A percentile compares a stretch with the other conserved stretches of the same genome.
Evolutionary conservation across 2,113 vertebrate species (phyloP).

Genomic region (Morphnarchus princeps): DNA sequence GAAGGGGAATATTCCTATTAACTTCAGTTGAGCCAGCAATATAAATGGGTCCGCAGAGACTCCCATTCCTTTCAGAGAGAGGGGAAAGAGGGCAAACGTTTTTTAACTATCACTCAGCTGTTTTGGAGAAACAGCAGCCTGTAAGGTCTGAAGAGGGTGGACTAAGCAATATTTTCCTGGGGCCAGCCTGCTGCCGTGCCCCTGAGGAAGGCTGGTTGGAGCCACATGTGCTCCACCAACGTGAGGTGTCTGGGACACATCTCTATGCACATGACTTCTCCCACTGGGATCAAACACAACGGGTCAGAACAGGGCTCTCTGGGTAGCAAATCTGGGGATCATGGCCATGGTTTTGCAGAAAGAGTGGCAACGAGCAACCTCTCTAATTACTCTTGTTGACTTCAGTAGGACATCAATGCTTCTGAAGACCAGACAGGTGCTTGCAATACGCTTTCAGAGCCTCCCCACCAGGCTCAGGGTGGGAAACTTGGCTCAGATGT

Average conservation of each 20-base stretch:
- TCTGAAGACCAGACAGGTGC: slow-evolving; percentile 56
- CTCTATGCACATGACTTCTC: not conserved
- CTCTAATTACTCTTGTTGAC: slow-evolving; percentile 30
- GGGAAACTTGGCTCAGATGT: slow-evolving; percentile 36
- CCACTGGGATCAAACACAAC: not conserved
- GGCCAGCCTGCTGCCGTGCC: not conserved
- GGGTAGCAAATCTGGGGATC: not conserved
- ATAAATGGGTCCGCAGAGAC: not conserved
- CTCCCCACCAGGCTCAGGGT: slow-evolving; percentile 21
- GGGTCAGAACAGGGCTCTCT: not conserved
- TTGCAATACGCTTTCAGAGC: slow-evolving; percentile 44
- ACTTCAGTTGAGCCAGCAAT: slow-evolving; percentile 5
- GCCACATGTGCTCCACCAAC: not conserved
- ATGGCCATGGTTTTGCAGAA: not conserved
- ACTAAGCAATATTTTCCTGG: not conserved
- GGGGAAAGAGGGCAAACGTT: not conserved
- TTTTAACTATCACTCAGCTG: slow-evolving; percentile 15
- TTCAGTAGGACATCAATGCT: slow-evolving; percentile 10
- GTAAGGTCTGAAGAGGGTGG: not conserved
- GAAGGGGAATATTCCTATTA: slow-evolving; percentile 10
- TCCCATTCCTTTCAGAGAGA: not conserved
- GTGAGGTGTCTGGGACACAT: not conserved
- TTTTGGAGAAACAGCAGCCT: not conserved
- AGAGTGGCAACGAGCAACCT: not conserved
- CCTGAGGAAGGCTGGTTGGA: not conserved